Base-by-base conservation (phyloP, 1,140 invertebrate species). In the Prorops nasuta region DNA sequence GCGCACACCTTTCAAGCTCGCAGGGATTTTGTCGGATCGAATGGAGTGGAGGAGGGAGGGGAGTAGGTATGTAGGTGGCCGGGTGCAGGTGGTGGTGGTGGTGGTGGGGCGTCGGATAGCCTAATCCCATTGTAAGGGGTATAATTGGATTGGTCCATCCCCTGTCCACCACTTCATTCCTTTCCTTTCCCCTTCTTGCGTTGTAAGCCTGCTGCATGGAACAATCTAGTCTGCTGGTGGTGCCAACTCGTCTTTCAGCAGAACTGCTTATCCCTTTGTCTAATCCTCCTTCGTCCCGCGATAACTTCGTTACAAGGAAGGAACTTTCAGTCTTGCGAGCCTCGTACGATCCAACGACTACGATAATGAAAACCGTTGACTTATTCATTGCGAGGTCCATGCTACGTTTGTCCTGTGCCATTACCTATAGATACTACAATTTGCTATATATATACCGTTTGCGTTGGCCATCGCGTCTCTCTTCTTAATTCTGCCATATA, bases 121-220 rank as follows among this genome's bases (percentile, higher is more conserved):
- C 51, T 66, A 64, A 66, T 66, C 63, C 63, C 51, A 66, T 64
- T 66, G 63, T 62, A 64, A 50, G 47, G 58, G 59, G 56, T 55
- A 64, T 66, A 66, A 66, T 66, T 66, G 63, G 63, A 66, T 66
- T 49, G 52, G 47, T 58, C 50, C 52, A 51, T 40, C 50, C 42
- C 38, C 52, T 60, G 61, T 64, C 63, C 63, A 60, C 51, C n/a
- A n/a, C n/a, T 62, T 64, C 51, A 40, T 61, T 60, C 58, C 54
- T 54, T 51, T 57, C 46, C 53, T 45, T 49, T 45, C 49, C 42
- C n/a, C n/a, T n/a, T n/a, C n/a, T n/a, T n/a, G n/a, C n/a, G n/a
- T n/a, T n/a, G n/a, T n/a, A n/a, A 48, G 58, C 47, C 44, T 36
- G 37, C 36, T 18, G 31, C 16, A 56, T 38, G 20, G 59, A 48